Evolutionary conservation across 2,113 vertebrate genomes (phyloP).

Genomic region (Onychostoma macrolepis): DNA sequence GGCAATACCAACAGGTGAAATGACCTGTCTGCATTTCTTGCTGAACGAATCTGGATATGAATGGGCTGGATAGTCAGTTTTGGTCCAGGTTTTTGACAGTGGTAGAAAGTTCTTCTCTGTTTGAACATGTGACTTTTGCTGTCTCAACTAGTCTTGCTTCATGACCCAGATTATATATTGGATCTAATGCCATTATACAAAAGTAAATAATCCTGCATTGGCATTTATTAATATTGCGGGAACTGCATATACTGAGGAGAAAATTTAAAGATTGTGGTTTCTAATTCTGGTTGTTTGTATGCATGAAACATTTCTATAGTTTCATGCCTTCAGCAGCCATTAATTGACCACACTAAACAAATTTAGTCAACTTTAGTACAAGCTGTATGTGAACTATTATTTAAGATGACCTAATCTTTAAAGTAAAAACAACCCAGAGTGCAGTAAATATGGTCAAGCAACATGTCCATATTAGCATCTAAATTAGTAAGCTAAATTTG

Average conservation of each 20-base stretch:
- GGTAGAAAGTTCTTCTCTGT: neutral
- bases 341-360: neutral
- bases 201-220: neutral
- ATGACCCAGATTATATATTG: neutral
- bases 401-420: too few relatives aligned
- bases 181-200: neutral
- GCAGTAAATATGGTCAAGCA: too few relatives aligned
- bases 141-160: neutral
- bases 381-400: too few relatives aligned
- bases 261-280: neutral
- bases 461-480: too few relatives aligned
- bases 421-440: too few relatives aligned
- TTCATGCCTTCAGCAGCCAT: neutral
- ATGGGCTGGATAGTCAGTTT: neutral
- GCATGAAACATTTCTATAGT: neutral
- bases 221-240: neutral
- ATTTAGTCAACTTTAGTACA: too few relatives aligned
- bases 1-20: neutral
- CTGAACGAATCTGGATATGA: neutral
- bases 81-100: neutral
- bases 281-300: neutral
- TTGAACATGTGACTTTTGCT: neutral
- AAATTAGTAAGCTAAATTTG: neutral
- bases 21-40: neutral
- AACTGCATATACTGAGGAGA: neutral